These are phyloP conservation scores for Ethmia dodecea DNA, from an alignment of 2,888 invertebrate species.

Conservation along the genomic window DNA sequence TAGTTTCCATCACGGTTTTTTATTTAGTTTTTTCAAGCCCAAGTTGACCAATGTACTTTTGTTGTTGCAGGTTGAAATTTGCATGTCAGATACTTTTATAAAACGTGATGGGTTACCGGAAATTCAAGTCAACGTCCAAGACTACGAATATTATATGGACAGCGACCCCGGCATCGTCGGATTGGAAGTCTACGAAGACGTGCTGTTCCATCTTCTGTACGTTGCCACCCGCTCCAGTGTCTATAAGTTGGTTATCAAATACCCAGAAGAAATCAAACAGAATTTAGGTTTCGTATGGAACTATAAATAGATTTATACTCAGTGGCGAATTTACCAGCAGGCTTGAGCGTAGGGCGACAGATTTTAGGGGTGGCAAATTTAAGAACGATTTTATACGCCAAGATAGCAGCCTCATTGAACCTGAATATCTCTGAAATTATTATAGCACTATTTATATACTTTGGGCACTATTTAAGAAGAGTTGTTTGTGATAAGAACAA, in stretches of 20 bases:
- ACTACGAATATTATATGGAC: constrained; percentile 5
- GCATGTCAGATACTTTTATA: constrained; percentile 13
- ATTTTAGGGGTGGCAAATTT: too few relatives aligned
- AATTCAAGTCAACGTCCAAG: constrained; percentile 19
- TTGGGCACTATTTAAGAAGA: too few relatives aligned
- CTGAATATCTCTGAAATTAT: too few relatives aligned
- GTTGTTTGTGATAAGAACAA: too few relatives aligned
- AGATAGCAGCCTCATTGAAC: too few relatives aligned
- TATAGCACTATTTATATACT: too few relatives aligned
- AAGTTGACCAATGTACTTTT: too few relatives aligned
- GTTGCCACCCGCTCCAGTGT: constrained; percentile 16
- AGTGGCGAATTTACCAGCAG: too few relatives aligned
- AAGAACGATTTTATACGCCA: too few relatives aligned
- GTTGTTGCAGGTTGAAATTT: constrained; percentile 31
- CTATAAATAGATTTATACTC: neutral
- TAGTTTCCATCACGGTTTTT: too few relatives aligned
- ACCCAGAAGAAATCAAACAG: constrained; percentile 5
- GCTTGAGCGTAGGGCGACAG: too few relatives aligned
- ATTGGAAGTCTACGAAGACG: constrained; percentile 28
- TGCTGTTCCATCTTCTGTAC: constrained; percentile 26
- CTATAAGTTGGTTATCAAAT: constrained; percentile 2
- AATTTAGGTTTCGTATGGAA: neutral
- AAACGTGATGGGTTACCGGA: constrained; percentile 14
- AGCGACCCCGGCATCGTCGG: constrained; percentile 15
- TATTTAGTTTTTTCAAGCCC: too few relatives aligned